Percentiles rank a stretch among this genome's conserved stretches.
Conservation (phyloP, 2,888 invertebrate genomes). For the Dryobota labecula region DNA sequence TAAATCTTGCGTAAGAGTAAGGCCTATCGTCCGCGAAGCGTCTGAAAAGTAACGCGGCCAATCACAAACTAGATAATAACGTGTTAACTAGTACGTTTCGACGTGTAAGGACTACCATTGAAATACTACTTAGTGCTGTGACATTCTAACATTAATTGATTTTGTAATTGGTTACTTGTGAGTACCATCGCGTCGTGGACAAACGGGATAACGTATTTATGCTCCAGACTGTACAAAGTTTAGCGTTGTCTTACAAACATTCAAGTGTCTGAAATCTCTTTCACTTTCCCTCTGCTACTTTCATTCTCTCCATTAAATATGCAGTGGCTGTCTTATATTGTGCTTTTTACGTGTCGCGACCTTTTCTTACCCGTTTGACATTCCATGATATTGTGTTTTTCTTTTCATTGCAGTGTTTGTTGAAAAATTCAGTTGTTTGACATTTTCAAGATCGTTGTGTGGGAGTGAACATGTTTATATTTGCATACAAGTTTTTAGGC, state of each 20-base stretch:
- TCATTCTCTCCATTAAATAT: conserved; percentile 36
- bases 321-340: conserved; percentile 28
- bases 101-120: too few relatives aligned
- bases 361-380: conserved; percentile 40
- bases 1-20: not conserved
- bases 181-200: not conserved
- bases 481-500: conserved; percentile 28
- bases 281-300: conserved; percentile 25
- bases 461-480: conserved; percentile 22
- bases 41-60: not conserved
- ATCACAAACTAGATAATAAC: not conserved
- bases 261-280: conserved; percentile 23
- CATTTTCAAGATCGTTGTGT: conserved; percentile 28
- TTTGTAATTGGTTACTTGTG: not conserved
- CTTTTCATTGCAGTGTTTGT: conserved; percentile 23
- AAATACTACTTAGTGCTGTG: not conserved
- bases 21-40: not conserved
- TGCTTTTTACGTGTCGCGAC: conserved; percentile 20
- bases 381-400: conserved; percentile 34
- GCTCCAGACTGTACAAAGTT: conserved; percentile 3
- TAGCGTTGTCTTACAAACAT: conserved; percentile 13
- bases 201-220: not conserved
- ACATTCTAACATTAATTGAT: not conserved
- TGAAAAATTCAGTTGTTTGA: conserved; percentile 42
- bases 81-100: too few relatives aligned